These are phyloP conservation scores for Cabera pusaria DNA, from an alignment of 2,888 invertebrate species.

Conservation along the genomic window DNA sequence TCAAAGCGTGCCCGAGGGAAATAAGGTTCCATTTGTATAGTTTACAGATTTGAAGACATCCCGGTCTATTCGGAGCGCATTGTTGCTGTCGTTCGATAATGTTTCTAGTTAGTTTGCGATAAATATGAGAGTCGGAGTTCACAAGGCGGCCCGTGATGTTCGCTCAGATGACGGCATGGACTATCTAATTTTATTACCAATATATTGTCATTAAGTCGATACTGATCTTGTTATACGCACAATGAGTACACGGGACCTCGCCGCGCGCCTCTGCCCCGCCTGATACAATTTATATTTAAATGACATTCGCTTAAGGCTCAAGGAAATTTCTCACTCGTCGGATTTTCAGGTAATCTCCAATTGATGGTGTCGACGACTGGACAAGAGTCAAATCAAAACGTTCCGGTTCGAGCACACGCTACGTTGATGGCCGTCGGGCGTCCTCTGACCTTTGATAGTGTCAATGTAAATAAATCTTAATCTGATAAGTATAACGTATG, in stretches of 20 bases:
- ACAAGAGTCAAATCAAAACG: conserved; percentile 49
- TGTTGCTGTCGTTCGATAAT: conserved; percentile 72
- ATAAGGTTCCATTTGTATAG: conserved; percentile 62
- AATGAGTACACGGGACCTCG: conserved; percentile 66
- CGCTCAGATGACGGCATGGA: conserved; percentile 72
- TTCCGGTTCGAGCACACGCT: conserved; percentile 40
- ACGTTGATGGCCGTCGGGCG: conserved; percentile 37
- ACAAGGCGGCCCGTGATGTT: conserved; percentile 60
- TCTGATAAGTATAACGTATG: conserved; percentile 37
- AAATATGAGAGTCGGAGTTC: conserved; percentile 72
- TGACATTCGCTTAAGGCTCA: conserved; percentile 73
- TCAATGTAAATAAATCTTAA: conserved; percentile 37
- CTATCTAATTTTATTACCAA: conserved; percentile 84
- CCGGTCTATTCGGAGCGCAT: conserved; percentile 61
- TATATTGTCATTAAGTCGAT: conserved; percentile 84
- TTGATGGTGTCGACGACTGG: conserved; percentile 67
- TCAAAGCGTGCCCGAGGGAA: conserved; percentile 47
- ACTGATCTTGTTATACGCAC: conserved; percentile 83
- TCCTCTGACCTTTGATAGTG: conserved; percentile 40
- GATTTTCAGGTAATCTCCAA: conserved; percentile 77
- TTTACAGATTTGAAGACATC: conserved; percentile 47
- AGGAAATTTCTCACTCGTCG: conserved; percentile 79
- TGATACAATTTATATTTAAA: conserved; percentile 81
- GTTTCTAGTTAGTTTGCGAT: conserved; percentile 79
- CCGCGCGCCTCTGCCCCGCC: conserved; percentile 42